Percentiles rank a stretch among this genome's conserved stretches.
Evolutionary conservation across 1,140 invertebrate species (phyloP).

Genomic region (Bathynomus jamesi): DNA sequence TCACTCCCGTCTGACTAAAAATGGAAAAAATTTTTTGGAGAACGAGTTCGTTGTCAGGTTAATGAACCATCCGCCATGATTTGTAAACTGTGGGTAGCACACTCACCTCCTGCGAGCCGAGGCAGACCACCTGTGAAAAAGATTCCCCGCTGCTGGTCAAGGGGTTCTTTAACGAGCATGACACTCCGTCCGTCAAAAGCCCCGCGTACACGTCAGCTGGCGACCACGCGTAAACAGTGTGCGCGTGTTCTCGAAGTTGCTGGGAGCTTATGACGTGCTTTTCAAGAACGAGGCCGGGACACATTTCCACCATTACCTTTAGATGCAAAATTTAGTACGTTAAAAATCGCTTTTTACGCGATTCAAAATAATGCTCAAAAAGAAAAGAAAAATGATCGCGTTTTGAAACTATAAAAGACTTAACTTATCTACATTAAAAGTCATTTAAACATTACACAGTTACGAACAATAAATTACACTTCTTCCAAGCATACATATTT

Average conservation of each 20-base stretch:
- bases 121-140: constrained; percentile 59
- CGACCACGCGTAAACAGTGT: constrained; percentile 53
- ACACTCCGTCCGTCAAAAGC: constrained; percentile 47
- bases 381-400: background rate
- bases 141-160: constrained; percentile 55
- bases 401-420: background rate
- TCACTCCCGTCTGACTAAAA: too few relatives aligned
- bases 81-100: too few relatives aligned
- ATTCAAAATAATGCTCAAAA: background rate
- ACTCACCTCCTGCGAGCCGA: constrained; percentile 51
- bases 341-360: background rate
- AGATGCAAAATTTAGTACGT: background rate
- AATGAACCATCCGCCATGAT: too few relatives aligned
- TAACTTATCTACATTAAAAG: background rate
- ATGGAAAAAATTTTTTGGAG: too few relatives aligned
- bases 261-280: constrained; percentile 57
- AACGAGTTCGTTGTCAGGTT: too few relatives aligned
- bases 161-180: constrained; percentile 49
- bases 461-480: background rate
- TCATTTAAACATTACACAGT: background rate
- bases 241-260: constrained; percentile 50
- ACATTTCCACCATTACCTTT: constrained; percentile 53
- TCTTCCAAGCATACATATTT: background rate
- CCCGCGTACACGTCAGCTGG: constrained; percentile 55
- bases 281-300: constrained; percentile 59